Conservation (phyloP, 1,140 invertebrate species). For the Thereuonema tuberculata region DNA sequence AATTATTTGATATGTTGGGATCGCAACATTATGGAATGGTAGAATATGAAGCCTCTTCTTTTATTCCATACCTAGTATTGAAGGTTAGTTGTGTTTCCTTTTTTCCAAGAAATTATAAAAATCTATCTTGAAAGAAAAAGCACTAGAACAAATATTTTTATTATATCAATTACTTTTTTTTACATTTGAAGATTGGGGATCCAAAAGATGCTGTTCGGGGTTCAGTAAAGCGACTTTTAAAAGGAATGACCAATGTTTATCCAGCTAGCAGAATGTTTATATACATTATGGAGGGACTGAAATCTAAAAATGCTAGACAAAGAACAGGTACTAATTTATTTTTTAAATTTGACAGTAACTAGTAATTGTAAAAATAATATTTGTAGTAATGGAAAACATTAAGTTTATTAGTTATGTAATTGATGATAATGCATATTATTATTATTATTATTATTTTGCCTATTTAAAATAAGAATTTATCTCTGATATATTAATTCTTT, state of each 20-base stretch:
- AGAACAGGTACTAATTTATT: constrained; percentile 50
- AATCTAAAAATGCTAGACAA: constrained; percentile 92
- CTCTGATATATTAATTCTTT: no score
- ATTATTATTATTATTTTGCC: no score
- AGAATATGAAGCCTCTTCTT: constrained; percentile 81
- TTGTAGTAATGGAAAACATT: no score
- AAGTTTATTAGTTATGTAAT: no score
- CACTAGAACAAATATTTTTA: not conserved
- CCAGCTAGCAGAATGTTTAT: constrained; percentile 78
- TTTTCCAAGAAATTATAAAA: not conserved
- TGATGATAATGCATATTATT: no score
- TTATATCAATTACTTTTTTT: not conserved
- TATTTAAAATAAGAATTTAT: no score
- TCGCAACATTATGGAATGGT: constrained; percentile 68
- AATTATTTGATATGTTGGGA: constrained; percentile 64
- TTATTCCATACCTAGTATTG: constrained; percentile 83
- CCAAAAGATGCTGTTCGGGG: constrained; percentile 87
- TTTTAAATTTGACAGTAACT: no score
- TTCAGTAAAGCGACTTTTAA: constrained; percentile 70
- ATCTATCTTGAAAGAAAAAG: not conserved
- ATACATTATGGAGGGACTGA: constrained; percentile 85
- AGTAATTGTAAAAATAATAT: no score
- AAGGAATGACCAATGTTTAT: constrained; percentile 70
- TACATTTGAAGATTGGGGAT: constrained; percentile 79
- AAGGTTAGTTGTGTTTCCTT: constrained; percentile 44